These are phyloP conservation scores for Porites rus DNA, from an alignment of 92 coral and sea anemone genomes.

Conservation along the genomic window DNA sequence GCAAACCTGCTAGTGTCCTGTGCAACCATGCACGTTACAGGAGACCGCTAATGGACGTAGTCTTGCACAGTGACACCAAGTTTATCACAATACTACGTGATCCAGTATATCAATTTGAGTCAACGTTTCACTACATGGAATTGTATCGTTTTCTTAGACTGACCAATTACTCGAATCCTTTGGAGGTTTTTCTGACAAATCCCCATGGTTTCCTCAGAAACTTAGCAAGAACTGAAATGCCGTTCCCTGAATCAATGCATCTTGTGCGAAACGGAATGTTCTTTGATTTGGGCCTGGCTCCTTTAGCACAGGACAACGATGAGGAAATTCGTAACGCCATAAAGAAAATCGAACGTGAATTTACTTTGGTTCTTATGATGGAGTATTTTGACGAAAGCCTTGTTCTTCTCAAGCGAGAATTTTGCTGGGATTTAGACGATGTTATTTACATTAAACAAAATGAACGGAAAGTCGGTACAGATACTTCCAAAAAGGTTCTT, in stretches of 20 bases:
- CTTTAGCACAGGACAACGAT: slow-evolving; percentile 69
- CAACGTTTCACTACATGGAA: slow-evolving; percentile 96
- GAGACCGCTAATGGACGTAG: slow-evolving; percentile 78
- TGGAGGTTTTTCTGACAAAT: slow-evolving; percentile 75
- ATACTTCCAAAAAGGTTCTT: slow-evolving; percentile 19
- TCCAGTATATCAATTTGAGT: slow-evolving; percentile 92
- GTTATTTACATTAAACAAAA: slow-evolving; percentile 88
- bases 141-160: slow-evolving; percentile 60
- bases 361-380: slow-evolving; percentile 88
- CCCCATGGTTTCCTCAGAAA: slow-evolving; percentile 73
- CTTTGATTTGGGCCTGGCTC: slow-evolving; percentile 87
- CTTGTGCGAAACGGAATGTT: slow-evolving; percentile 93
- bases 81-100: slow-evolving; percentile 91
- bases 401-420: slow-evolving; percentile 84
- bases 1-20: slow-evolving; percentile 85
- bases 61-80: slow-evolving; percentile 84
- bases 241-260: slow-evolving; percentile 83
- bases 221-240: slow-evolving; percentile 36
- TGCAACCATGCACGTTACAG: slow-evolving; percentile 95
- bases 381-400: slow-evolving; percentile 98
- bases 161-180: slow-evolving; percentile 61
- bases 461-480: slow-evolving; percentile 69
- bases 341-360: slow-evolving; percentile 69
- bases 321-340: slow-evolving; percentile 62
- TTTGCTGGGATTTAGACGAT: slow-evolving; percentile 96